Percentiles rank a stretch among this genome's conserved stretches.
Conservation (phyloP, 1,140 invertebrate species). For the Cydia splendana region DNA sequence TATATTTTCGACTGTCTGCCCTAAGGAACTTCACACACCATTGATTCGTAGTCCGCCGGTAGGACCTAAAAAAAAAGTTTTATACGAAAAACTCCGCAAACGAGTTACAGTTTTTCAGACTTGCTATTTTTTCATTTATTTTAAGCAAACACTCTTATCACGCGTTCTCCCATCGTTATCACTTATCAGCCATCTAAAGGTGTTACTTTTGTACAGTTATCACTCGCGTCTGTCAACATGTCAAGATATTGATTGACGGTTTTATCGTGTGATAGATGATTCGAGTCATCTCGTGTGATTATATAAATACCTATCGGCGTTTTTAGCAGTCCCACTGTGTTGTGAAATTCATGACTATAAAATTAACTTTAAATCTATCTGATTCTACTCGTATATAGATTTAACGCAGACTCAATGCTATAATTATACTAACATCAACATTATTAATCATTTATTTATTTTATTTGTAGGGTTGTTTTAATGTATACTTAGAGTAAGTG, state of each 20-base stretch:
- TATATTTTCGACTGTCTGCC: too few relatives aligned
- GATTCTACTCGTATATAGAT: too few relatives aligned
- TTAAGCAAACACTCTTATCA: not conserved
- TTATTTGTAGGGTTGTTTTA: too few relatives aligned
- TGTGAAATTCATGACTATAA: not conserved
- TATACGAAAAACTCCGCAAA: not conserved
- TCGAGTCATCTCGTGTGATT: not conserved
- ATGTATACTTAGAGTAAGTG: too few relatives aligned
- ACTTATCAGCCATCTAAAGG: conserved; percentile 5
- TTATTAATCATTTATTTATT: too few relatives aligned
- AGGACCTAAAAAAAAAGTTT: too few relatives aligned
- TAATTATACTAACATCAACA: too few relatives aligned
- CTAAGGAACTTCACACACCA: too few relatives aligned
- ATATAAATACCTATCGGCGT: not conserved
- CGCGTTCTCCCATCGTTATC: not conserved
- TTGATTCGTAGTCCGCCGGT: too few relatives aligned
- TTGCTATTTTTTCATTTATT: too few relatives aligned
- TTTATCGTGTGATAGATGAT: conserved; percentile 34
- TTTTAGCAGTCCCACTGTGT: not conserved
- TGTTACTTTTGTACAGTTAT: conserved; percentile 4
- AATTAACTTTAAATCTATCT: not conserved
- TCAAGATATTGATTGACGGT: conserved; percentile 36
- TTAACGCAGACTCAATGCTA: too few relatives aligned
- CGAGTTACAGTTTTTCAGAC: not conserved
- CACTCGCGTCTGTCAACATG: conserved; percentile 37